Percentiles rank a stretch among this genome's conserved stretches.
These are phyloP conservation scores for Erpetoichthys calabaricus DNA, from an alignment of 2,797 vertebrate species.

Conservation along the genomic window DNA sequence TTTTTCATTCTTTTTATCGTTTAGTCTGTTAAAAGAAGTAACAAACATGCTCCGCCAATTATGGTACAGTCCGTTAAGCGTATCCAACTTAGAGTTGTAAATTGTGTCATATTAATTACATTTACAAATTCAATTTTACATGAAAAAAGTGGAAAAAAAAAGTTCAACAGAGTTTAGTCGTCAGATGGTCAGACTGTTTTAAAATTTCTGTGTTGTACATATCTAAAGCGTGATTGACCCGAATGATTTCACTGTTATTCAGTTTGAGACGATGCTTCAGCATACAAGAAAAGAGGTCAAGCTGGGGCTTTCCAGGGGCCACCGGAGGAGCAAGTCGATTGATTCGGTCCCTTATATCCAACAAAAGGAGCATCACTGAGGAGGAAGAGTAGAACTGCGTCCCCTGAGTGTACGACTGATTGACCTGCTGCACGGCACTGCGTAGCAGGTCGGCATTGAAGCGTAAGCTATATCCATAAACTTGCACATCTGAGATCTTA, in stretches of 20 bases:
- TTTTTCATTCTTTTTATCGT: constrained; percentile 32
- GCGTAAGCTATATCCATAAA: constrained; percentile 91
- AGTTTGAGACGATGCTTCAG: constrained; percentile 94
- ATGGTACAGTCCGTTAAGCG: constrained; percentile 75
- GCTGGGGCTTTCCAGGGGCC: constrained; percentile 84
- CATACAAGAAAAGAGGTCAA: constrained; percentile 99
- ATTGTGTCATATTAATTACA: constrained; percentile 71
- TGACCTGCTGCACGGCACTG: constrained; percentile 94
- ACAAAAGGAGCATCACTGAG: constrained; percentile 87
- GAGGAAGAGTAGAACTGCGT: constrained; percentile 95
- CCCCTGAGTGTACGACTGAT: constrained; percentile 94
- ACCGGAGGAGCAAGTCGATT: constrained; percentile 89
- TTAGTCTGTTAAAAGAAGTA: constrained; percentile 69
- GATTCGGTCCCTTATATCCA: constrained; percentile 97
- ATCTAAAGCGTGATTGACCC: constrained; percentile 93
- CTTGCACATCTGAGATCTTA: constrained; percentile 96
- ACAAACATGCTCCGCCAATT: constrained; percentile 89
- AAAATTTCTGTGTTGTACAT: constrained; percentile 98
- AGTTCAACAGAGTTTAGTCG: constrained; percentile 90
- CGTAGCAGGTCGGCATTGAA: constrained; percentile 91
- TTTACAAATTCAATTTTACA: constrained; percentile 80
- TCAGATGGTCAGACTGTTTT: constrained; percentile 96
- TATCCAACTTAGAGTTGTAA: constrained; percentile 58
- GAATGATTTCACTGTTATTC: constrained; percentile 96
- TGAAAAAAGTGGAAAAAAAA: constrained; percentile 54